These are phyloP conservation scores for Daktulosphaira vitifoliae DNA, from an alignment of 1,140 invertebrate genomes.

Conservation along the genomic window DNA sequence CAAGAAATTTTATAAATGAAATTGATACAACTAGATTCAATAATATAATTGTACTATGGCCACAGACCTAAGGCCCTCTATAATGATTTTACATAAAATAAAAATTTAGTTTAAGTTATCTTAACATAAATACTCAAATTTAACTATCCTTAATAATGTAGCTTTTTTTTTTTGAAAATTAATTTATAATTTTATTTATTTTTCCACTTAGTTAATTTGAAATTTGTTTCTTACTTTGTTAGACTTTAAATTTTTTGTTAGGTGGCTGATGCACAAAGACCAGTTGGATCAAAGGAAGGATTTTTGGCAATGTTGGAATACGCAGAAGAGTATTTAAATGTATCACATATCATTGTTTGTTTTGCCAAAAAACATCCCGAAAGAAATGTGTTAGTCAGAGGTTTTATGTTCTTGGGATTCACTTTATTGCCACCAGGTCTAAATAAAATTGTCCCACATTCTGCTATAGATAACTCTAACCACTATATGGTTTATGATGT, in stretches of 20 bases:
- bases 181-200: too few relatives aligned
- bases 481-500: slow-evolving; percentile 73
- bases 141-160: too few relatives aligned
- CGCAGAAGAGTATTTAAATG: slow-evolving; percentile 84
- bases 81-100: too few relatives aligned
- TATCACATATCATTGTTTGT: slow-evolving; percentile 69
- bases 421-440: slow-evolving; percentile 65
- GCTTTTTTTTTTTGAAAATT: too few relatives aligned
- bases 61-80: too few relatives aligned
- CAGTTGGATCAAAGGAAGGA: slow-evolving; percentile 83
- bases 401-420: slow-evolving; percentile 96
- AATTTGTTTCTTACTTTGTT: too few relatives aligned
- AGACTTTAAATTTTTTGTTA: slow-evolving; percentile 11
- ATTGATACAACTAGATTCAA: too few relatives aligned
- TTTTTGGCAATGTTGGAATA: slow-evolving; percentile 90
- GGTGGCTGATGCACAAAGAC: slow-evolving; percentile 40
- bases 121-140: too few relatives aligned
- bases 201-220: too few relatives aligned
- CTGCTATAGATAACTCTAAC: slow-evolving; percentile 51
- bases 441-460: slow-evolving; percentile 61
- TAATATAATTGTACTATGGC: too few relatives aligned
- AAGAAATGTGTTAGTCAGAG: slow-evolving; percentile 72
- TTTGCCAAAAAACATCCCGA: slow-evolving; percentile 76
- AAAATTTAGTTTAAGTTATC: too few relatives aligned
- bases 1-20: too few relatives aligned